These are phyloP conservation scores for Dryobates pubescens DNA, from an alignment of 2,797 vertebrate genomes.

Conservation along the genomic window DNA sequence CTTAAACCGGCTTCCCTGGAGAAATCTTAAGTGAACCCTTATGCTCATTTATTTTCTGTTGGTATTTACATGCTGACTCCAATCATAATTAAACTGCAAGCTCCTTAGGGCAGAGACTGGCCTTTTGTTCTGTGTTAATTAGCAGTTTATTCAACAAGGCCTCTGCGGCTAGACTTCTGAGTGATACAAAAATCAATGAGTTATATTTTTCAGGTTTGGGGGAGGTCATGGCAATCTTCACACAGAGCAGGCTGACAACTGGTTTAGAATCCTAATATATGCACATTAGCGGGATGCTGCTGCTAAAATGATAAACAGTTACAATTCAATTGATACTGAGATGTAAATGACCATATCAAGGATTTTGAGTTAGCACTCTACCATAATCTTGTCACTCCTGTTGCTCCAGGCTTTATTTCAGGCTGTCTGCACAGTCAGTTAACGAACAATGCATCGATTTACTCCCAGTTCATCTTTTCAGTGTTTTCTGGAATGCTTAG, in stretches of 20 bases:
- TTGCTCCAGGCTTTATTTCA: slow-evolving; percentile 29
- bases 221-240: slow-evolving; percentile 7
- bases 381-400: neutral
- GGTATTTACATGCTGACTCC: slow-evolving; percentile 30
- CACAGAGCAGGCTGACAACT: neutral
- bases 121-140: slow-evolving; percentile 56
- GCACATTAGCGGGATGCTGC: neutral
- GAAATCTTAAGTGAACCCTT: slow-evolving; percentile 49
- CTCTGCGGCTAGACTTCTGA: slow-evolving; percentile 22
- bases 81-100: slow-evolving; percentile 52
- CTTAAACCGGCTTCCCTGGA: slow-evolving; percentile 39
- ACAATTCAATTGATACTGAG: neutral
- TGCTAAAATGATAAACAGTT: slow-evolving; percentile 35
- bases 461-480: neutral
- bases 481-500: slow-evolving; percentile 20
- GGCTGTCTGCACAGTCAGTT: neutral
- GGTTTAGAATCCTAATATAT: neutral
- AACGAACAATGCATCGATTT: slow-evolving; percentile 24
- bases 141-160: slow-evolving; percentile 54
- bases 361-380: neutral
- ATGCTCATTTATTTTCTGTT: slow-evolving; percentile 47
- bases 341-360: neutral
- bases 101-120: slow-evolving; percentile 54
- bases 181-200: slow-evolving; percentile 21
- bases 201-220: slow-evolving; percentile 30